These are phyloP conservation scores for Corvus hawaiiensis DNA, from an alignment of 2,113 vertebrate genomes.

Conservation along the genomic window DNA sequence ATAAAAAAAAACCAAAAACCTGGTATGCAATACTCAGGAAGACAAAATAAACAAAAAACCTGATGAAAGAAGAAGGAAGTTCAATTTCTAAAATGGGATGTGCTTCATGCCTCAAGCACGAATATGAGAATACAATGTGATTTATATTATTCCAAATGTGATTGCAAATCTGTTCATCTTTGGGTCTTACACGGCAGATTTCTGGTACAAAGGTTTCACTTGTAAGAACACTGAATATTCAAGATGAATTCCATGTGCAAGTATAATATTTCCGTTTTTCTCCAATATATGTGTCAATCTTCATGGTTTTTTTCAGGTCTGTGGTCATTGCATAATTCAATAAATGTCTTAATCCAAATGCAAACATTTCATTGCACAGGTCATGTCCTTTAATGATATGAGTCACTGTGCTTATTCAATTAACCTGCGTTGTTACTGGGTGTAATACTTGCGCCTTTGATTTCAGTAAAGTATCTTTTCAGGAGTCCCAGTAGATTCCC, in stretches of 20 bases:
- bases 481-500: neutral
- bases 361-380: neutral
- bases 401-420: neutral
- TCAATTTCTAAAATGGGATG: neutral
- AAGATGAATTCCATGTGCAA: neutral
- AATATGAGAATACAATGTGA: neutral
- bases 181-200: accelerated
- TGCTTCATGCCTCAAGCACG: neutral
- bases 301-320: neutral
- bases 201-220: neutral
- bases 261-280: neutral
- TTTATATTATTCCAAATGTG: neutral
- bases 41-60: neutral
- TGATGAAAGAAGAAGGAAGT: neutral
- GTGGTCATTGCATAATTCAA: neutral
- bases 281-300: neutral
- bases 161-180: neutral
- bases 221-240: neutral
- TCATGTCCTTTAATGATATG: neutral
- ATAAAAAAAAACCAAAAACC: neutral
- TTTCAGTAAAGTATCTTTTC: neutral
- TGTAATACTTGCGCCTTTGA: neutral
- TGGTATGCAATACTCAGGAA: neutral
- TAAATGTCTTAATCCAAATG: neutral
- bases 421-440: neutral